Base-by-base conservation (phyloP, 2,113 vertebrate genomes). In the Myotis yumanensis region DNA sequence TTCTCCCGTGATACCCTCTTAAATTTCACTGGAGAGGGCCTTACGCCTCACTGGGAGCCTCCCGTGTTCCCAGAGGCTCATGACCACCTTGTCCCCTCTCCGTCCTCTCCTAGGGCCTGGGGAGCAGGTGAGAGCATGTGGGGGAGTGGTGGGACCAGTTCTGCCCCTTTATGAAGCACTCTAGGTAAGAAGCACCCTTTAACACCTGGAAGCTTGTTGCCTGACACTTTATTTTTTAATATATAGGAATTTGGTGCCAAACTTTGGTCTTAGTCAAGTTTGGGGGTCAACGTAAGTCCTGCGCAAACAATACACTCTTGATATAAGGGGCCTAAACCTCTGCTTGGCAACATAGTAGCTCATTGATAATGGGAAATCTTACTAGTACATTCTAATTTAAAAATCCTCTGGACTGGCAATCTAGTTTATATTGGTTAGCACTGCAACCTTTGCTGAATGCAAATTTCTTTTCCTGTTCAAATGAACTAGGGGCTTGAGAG, bases 391-490 rank as follows among this genome's bases (percentile, higher is more conserved):
- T 66, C 20, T 25, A 32, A 51, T 51, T 35, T 68, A 4, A 62
- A 72, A 80, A 71, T 43, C 20, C 46, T 88, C 48, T 85, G 28
- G 22, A 90, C 86, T 81, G 81, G 54, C 48, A 15, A 15, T 28
- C 17, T n/a, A 14, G 28, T 54, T 94, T 66, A 8, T 48, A 20
- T 57, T 52, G 23, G 54, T 73, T 77, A 73, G 48, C 76, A 48
- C 14, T 43, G 51, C 11, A 94, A 83, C 2, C 32, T 89, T 57
- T 40, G 43, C 43, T 85, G 30, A 85, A 68, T 85, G 40, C 8
- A 91, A 6, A 81, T 83, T 91, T 86, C 46, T 59, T 16, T 86
- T 87, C 48, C 54, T 95, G 22, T 89, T 96, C 25, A 57, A 4
- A 37, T 92, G 57, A 93, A 93, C 15, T 40, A 87, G 57, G 54